Conservation (phyloP, 2,888 invertebrate species). For the Myopa tessellatipennis region DNA sequence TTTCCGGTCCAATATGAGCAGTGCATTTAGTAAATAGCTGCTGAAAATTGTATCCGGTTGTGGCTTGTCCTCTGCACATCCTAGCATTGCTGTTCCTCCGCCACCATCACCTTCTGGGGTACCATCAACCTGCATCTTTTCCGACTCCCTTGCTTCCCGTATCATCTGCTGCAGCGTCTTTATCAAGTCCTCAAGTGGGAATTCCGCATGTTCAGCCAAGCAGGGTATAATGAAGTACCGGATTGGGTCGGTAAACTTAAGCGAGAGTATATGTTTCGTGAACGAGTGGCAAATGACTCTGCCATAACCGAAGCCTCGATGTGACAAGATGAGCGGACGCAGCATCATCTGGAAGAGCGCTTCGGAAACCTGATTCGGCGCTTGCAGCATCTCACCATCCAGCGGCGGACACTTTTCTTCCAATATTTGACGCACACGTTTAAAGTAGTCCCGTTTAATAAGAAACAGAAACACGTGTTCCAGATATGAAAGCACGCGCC, state of each 20-base stretch:
- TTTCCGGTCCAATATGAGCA: slow-evolving; percentile 64
- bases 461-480: slow-evolving; percentile 64
- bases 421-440: slow-evolving; percentile 76
- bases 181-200: slow-evolving; percentile 71
- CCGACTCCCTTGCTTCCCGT: slow-evolving; percentile 47
- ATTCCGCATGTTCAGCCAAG: slow-evolving; percentile 69
- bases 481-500: slow-evolving; percentile 60
- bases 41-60: slow-evolving; percentile 52
- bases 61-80: slow-evolving; percentile 6
- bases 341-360: slow-evolving; percentile 81
- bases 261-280: slow-evolving; percentile 75
- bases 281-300: slow-evolving; percentile 68
- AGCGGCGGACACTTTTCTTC: slow-evolving; percentile 78
- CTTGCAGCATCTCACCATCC: slow-evolving; percentile 75
- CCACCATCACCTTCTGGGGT: slow-evolving; percentile 15
- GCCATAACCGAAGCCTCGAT: slow-evolving; percentile 52
- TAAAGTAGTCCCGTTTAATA: slow-evolving; percentile 73
- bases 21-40: slow-evolving; percentile 63
- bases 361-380: slow-evolving; percentile 80
- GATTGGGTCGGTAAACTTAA: slow-evolving; percentile 76
- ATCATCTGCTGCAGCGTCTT: slow-evolving; percentile 65
- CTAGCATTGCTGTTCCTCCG: not conserved
- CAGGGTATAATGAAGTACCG: slow-evolving; percentile 79
- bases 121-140: slow-evolving; percentile 51
- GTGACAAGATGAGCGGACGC: slow-evolving; percentile 75